Evolutionary conservation across 1,140 invertebrate species (phyloP), one percentile per base, ranked within the genome.

Genomic region (Hyphantria cunea): DNA sequence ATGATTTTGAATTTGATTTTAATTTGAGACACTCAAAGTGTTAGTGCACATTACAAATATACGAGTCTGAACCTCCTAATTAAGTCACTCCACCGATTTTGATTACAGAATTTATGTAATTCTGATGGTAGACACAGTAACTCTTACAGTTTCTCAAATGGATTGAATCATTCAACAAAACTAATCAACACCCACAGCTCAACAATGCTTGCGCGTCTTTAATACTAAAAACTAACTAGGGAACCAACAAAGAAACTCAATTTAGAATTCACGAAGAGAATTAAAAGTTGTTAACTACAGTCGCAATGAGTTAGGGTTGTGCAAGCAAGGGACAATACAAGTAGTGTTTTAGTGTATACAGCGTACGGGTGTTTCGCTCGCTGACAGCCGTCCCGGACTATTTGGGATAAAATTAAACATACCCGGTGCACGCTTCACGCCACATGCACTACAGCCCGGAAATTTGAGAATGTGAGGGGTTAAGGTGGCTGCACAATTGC

Each of bases 321-420:
- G 14, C 39, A 14, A n/a, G 5, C 17, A 12, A 14, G 49, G 49
- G 49, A 53, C 37, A 53, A 31, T 39, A n/a, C 37, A 10, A 8
- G 51, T 42, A 42, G 9, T 42, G 11, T 37, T 31, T 11, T 17
- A 31, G 0, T n/a, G 34, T 37, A 9, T 3, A n/a, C 17, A 25
- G 14, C 25, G 10, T 7, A 25, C 12, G 12, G 13, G 39, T 25
- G 31, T 55, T 45, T 14, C 53, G 6, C 12, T 12, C 32, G 12
- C 10, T 45, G 31, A 45, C 39, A 55, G 13, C n/a, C 53, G 53
- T 55, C 41, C 41, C 41, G 41, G 9, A 10, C 13, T 48, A 60
- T 61, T 55, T 45, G 15, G 56, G 58, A 49, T 61, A 51, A 60
- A 66, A 66, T 66, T 66, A 60, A 60, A 66, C 45, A 55, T 39